Conservation (phyloP, 2,888 invertebrate genomes). For the Lomographa bimaculata region DNA sequence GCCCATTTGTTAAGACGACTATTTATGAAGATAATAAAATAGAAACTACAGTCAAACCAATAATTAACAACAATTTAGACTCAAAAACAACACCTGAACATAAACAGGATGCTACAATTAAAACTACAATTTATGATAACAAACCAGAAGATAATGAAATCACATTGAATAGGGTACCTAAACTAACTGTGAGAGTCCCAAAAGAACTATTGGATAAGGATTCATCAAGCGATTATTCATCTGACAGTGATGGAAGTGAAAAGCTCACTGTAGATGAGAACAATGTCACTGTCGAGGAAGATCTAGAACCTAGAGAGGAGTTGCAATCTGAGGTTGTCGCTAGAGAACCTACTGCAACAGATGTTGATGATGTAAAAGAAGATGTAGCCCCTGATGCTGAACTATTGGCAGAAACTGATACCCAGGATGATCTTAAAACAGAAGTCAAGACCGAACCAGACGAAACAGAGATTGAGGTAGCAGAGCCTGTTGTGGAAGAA, state of each 20-base stretch:
- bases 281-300: conserved; percentile 46
- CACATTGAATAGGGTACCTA: conserved; percentile 85
- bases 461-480: conserved; percentile 47
- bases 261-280: conserved; percentile 84
- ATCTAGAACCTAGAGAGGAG: conserved; percentile 33
- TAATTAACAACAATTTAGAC: conserved; percentile 70
- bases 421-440: conserved; percentile 42
- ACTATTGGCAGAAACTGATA: conserved; percentile 15
- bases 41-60: conserved; percentile 63
- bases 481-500: conserved; percentile 61
- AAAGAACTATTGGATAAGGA: conserved; percentile 83
- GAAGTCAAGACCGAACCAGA: conserved; percentile 62
- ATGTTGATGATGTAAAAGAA: conserved; percentile 36
- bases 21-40: conserved; percentile 66
- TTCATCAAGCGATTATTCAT: conserved; percentile 79
- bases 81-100: conserved; percentile 51
- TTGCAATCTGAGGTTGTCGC: conserved; percentile 22
- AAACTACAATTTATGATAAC: conserved; percentile 78
- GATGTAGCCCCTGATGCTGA: conserved; percentile 38
- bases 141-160: conserved; percentile 66
- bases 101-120: conserved; percentile 66
- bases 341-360: conserved; percentile 30
- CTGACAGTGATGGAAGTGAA: conserved; percentile 85
- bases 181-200: conserved; percentile 87
- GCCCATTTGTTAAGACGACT: conserved; percentile 75